phyloP scores from a whole-genome alignment of 2,888 invertebrate species.

The Iselma pallidipennis region DNA sequence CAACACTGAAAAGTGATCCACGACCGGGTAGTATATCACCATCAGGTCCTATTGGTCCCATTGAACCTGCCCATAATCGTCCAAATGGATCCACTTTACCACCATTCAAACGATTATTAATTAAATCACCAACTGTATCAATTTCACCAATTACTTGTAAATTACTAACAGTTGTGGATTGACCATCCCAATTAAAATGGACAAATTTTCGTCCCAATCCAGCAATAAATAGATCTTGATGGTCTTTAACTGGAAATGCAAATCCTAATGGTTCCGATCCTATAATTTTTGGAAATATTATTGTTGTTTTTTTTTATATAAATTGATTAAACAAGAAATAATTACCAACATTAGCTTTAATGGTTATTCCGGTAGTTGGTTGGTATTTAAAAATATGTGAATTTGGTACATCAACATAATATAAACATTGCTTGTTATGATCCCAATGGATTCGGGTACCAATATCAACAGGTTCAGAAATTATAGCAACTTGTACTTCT shows the following conservation, averaged over 20 bases:
- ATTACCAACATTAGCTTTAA: constrained; percentile 15
- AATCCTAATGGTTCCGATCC: constrained; percentile 57
- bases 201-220: constrained; percentile 63
- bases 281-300: too few species aligned
- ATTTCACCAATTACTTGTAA: constrained; percentile 60
- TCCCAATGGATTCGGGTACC: constrained; percentile 20
- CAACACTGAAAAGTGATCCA: constrained; percentile 56
- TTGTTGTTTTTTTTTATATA: too few species aligned
- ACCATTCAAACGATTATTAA: constrained; percentile 70
- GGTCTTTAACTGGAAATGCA: constrained; percentile 66
- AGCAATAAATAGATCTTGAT: constrained; percentile 64
- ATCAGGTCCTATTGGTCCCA: constrained; percentile 31
- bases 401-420: constrained; percentile 15
- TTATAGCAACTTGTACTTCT: neutral
- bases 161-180: constrained; percentile 55
- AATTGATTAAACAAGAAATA: too few species aligned
- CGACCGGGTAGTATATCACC: constrained; percentile 34
- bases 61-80: constrained; percentile 50
- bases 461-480: constrained; percentile 11
- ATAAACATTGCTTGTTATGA: constrained; percentile 6
- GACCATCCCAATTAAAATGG: constrained; percentile 68
- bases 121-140: constrained; percentile 59
- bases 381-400: constrained; percentile 14
- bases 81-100: constrained; percentile 75
- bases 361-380: constrained; percentile 3